Percentiles rank a stretch among this genome's conserved stretches.
phyloP scores from a whole-genome alignment of 2,113 vertebrate genomes.

The Istiophorus platypterus region DNA sequence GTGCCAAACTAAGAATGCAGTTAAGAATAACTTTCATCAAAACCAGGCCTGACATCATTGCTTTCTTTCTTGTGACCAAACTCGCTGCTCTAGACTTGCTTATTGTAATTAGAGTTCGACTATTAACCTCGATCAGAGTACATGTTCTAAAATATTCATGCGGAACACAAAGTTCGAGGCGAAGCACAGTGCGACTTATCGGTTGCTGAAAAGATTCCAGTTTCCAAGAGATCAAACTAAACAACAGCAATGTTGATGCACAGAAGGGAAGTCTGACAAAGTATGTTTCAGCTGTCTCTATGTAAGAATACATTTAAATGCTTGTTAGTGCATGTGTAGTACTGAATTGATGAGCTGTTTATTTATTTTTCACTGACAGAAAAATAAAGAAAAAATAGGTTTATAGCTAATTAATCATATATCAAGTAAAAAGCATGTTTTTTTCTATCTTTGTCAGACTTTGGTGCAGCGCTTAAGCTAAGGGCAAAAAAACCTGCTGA shows the following conservation, averaged over 20 bases:
- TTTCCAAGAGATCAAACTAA: background rate
- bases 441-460: too few relatives aligned
- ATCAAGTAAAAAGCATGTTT: background rate
- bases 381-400: background rate
- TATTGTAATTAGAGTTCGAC: slow-evolving; percentile 31
- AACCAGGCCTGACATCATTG: slow-evolving; percentile 29
- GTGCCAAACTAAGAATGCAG: slow-evolving; percentile 3
- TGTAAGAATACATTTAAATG: background rate
- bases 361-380: background rate
- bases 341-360: background rate
- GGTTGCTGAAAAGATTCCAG: background rate
- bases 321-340: background rate
- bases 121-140: slow-evolving; percentile 50
- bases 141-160: slow-evolving; percentile 21
- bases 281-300: background rate
- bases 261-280: background rate
- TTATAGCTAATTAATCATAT: background rate
- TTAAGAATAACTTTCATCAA: slow-evolving; percentile 41
- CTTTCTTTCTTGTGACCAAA: slow-evolving; percentile 19
- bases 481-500: too few relatives aligned
- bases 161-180: background rate
- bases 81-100: slow-evolving; percentile 14
- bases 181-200: slow-evolving; percentile 6
- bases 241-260: background rate
- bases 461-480: too few relatives aligned